A percentile compares a stretch with the other conserved stretches of the same genome.
Evolutionary conservation across 2,113 vertebrate species (phyloP).

Genomic region (Vombatus ursinus): DNA sequence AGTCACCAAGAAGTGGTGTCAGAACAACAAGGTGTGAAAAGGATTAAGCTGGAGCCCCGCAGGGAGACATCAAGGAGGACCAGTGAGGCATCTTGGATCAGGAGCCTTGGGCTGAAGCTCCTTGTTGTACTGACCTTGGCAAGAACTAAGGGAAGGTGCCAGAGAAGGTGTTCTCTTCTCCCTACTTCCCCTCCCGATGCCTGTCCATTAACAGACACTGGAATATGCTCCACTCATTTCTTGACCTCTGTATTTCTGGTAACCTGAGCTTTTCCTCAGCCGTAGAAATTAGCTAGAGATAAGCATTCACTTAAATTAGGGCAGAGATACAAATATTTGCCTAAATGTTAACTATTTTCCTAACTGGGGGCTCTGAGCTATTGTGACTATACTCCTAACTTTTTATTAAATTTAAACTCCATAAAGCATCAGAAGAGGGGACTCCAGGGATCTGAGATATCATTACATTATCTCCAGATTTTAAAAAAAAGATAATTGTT

Average conservation of each 20-base stretch:
- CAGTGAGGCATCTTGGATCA: background rate
- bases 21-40: background rate
- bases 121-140: background rate
- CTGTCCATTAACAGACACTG: background rate
- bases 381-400: background rate
- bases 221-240: background rate
- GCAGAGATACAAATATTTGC: background rate
- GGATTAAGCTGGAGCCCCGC: background rate
- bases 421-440: background rate
- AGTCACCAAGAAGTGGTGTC: background rate
- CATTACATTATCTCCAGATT: background rate
- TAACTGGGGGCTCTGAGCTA: background rate
- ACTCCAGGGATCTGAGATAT: background rate
- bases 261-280: background rate
- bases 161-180: background rate
- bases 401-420: background rate
- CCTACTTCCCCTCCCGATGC: background rate
- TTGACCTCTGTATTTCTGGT: background rate
- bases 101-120: background rate
- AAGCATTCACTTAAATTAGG: background rate
- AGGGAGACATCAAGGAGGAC: background rate
- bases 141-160: background rate
- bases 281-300: background rate
- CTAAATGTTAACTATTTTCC: background rate
- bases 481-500: background rate